Evolutionary conservation across 2,888 invertebrate genomes (phyloP).

Genomic region (Gasteruption jaculator): DNA sequence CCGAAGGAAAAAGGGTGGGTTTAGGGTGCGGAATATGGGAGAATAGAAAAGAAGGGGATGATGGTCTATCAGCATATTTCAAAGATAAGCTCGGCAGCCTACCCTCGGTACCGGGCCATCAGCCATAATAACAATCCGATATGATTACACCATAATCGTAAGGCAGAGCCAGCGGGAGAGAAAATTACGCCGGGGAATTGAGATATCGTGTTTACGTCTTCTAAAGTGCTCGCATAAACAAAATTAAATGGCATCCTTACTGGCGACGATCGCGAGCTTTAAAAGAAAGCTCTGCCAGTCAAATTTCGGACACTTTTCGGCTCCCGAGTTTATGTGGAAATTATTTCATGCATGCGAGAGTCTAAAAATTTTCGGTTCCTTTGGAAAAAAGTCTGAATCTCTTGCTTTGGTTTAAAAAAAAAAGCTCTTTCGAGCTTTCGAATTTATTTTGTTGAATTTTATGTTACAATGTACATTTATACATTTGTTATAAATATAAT

Average conservation of each 20-base stretch:
- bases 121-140: slow-evolving; percentile 52
- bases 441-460: too few species aligned
- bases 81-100: slow-evolving; percentile 45
- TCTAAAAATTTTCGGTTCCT: too few species aligned
- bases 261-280: slow-evolving; percentile 14
- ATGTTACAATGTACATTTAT: too few species aligned
- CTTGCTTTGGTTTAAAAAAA: too few species aligned
- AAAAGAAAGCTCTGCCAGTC: slow-evolving; percentile 1
- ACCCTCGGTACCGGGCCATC: slow-evolving; percentile 44
- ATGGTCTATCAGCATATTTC: slow-evolving; percentile 51
- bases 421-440: too few species aligned
- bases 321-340: too few species aligned
- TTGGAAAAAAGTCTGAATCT: too few species aligned
- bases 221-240: slow-evolving; percentile 49
- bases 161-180: slow-evolving; percentile 33
- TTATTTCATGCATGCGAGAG: too few species aligned
- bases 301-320: too few species aligned
- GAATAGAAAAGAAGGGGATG: slow-evolving; percentile 24
- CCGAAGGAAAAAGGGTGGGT: slow-evolving; percentile 8
- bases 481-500: too few species aligned
- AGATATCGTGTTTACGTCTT: slow-evolving; percentile 51
- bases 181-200: slow-evolving; percentile 50
- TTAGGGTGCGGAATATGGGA: slow-evolving; percentile 7
- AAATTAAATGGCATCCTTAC: slow-evolving; percentile 44
- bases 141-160: slow-evolving; percentile 52